These are phyloP conservation scores for Alosa alosa DNA, from an alignment of 2,113 vertebrate genomes.

Conservation along the genomic window DNA sequence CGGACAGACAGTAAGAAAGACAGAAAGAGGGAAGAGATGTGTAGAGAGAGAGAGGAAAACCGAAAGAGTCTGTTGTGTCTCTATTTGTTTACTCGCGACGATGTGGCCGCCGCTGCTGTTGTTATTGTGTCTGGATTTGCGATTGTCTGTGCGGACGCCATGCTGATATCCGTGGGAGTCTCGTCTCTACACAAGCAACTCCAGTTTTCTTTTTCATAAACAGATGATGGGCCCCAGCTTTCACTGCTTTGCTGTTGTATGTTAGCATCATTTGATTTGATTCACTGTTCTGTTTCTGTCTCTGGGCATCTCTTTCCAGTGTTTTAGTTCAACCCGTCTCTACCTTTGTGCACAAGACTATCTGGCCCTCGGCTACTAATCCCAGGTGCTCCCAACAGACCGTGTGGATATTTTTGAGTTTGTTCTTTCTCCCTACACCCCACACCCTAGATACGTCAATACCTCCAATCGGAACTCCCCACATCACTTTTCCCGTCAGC, in stretches of 20 bases:
- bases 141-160: neutral
- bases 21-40: neutral
- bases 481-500: neutral
- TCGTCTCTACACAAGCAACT: neutral
- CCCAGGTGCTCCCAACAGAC: neutral
- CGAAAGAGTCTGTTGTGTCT: conserved; percentile 3
- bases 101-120: neutral
- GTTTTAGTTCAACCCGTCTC: neutral
- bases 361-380: neutral
- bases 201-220: neutral
- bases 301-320: neutral
- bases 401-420: neutral
- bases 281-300: neutral
- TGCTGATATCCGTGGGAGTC: neutral
- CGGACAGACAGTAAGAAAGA: neutral
- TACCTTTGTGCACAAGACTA: neutral
- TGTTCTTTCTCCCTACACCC: neutral
- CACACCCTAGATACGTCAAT: neutral
- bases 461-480: neutral
- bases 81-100: conserved; percentile 17
- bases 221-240: neutral
- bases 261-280: neutral
- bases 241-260: neutral
- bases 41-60: neutral
- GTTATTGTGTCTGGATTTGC: conserved; percentile 15